A percentile compares a stretch with the other conserved stretches of the same genome.
These are phyloP conservation scores for Lagria hirta DNA, from an alignment of 2,888 invertebrate genomes.

Conservation along the genomic window DNA sequence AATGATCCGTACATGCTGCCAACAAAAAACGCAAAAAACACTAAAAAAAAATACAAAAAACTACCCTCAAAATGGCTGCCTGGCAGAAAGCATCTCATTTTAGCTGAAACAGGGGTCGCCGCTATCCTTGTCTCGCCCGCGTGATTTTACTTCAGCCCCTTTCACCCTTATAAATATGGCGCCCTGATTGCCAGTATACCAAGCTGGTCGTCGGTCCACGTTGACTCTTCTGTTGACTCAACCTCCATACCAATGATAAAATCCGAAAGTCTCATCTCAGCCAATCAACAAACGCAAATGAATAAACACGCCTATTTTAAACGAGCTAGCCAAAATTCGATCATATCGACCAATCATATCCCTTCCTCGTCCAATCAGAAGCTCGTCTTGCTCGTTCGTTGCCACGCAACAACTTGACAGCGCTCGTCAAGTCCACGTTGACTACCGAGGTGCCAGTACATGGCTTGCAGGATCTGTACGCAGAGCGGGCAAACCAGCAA, in stretches of 20 bases:
- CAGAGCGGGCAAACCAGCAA: constrained; percentile 55
- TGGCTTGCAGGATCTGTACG: constrained; percentile 54
- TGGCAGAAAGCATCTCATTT: constrained; percentile 59
- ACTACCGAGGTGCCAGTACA: constrained; percentile 55
- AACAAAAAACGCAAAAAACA: constrained; percentile 49
- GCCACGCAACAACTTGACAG: constrained; percentile 45
- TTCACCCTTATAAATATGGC: constrained; percentile 58
- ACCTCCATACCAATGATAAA: too few species aligned
- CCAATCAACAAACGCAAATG: constrained; percentile 28
- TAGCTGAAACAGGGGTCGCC: constrained; percentile 56
- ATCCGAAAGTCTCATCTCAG: too few species aligned
- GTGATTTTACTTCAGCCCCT: constrained; percentile 56
- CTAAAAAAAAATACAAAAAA: constrained; percentile 57
- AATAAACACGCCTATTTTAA: constrained; percentile 45
- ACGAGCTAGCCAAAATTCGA: constrained; percentile 44
- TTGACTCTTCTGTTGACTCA: constrained; percentile 43
- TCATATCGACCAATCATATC: constrained; percentile 34
- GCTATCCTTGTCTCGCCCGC: constrained; percentile 56
- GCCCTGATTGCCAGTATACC: constrained; percentile 58
- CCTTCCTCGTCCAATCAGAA: constrained; percentile 40
- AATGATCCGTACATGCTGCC: constrained; percentile 55
- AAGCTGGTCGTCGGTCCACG: constrained; percentile 53
- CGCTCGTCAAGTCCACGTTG: constrained; percentile 51
- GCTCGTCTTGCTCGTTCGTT: constrained; percentile 42
- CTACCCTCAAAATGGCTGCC: constrained; percentile 76